Conservation (phyloP, 1,140 invertebrate genomes). For the Drosophila baimaii region DNA sequence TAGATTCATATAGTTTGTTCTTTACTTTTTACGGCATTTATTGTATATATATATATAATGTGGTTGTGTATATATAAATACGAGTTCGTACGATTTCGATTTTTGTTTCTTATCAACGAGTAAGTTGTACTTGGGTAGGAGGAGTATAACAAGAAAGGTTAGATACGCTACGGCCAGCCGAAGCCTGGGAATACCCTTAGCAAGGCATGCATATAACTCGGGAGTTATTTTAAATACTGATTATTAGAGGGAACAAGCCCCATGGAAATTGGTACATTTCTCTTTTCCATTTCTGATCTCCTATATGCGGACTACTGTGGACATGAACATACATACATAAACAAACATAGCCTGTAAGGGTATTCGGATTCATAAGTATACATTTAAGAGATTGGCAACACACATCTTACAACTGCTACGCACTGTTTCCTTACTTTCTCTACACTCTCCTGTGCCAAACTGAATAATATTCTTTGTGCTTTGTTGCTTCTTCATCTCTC, state of each 20-base stretch:
- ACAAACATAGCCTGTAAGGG: conserved; percentile 2
- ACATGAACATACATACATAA: neutral
- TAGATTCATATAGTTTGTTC: neutral
- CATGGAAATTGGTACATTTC: neutral
- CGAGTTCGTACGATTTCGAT: conserved; percentile 8
- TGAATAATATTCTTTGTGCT: neutral
- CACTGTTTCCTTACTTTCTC: neutral
- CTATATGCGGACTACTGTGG: no score
- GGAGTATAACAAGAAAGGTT: conserved; percentile 26
- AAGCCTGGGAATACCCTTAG: conserved; percentile 2
- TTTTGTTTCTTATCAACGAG: conserved; percentile 28
- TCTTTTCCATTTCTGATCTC: no score
- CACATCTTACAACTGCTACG: neutral
- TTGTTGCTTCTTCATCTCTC: neutral
- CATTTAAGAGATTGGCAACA: conserved; percentile 10
- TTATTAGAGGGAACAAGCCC: neutral
- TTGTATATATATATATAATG: neutral
- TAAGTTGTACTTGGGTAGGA: conserved; percentile 43
- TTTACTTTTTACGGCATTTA: neutral
- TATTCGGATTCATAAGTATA: neutral
- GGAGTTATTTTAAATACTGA: neutral
- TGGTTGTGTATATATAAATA: conserved; percentile 24
- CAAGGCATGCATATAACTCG: neutral
- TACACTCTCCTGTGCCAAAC: neutral
- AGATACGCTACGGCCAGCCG: conserved; percentile 4